Conservation (phyloP, 2,113 vertebrate species). For the Urocitellus parryii region DNA sequence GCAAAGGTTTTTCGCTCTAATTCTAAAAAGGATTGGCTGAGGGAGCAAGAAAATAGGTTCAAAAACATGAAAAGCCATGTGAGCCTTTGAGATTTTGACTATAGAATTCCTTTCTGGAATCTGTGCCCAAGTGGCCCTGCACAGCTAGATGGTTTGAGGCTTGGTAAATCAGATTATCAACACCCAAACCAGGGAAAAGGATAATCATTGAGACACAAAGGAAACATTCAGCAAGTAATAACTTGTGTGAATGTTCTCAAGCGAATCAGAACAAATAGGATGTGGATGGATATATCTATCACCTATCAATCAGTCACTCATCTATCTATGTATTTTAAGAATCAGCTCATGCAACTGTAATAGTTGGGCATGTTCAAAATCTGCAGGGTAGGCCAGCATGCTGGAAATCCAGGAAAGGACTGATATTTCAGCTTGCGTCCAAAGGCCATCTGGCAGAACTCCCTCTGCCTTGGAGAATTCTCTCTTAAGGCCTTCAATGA, state of each 20-base stretch:
- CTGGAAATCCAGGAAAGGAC: neutral
- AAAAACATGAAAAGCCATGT: neutral
- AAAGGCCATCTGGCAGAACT: neutral
- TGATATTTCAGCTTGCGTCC: neutral
- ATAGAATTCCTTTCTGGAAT: neutral
- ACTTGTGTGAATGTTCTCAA: neutral
- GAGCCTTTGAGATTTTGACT: neutral
- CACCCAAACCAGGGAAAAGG: neutral
- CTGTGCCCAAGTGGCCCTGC: neutral
- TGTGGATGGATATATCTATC: neutral
- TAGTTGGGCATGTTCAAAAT: neutral
- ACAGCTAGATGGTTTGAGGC: neutral
- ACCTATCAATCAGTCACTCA: neutral
- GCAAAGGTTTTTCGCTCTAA: slow-evolving; percentile 68
- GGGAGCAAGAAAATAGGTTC: slow-evolving; percentile 52
- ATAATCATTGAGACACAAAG: neutral
- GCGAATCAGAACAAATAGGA: neutral
- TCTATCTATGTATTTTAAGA: neutral
- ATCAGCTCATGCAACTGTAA: too few species aligned
- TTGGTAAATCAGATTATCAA: neutral
- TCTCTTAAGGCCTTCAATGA: neutral
- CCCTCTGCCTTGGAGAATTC: neutral
- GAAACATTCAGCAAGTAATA: neutral
- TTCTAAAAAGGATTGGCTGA: slow-evolving; percentile 45
- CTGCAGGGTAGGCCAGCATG: too few species aligned